A percentile compares a stretch with the other conserved stretches of the same genome.
phyloP scores from a whole-genome alignment of 2,888 invertebrate species.

The Leptopterna dolabrata region DNA sequence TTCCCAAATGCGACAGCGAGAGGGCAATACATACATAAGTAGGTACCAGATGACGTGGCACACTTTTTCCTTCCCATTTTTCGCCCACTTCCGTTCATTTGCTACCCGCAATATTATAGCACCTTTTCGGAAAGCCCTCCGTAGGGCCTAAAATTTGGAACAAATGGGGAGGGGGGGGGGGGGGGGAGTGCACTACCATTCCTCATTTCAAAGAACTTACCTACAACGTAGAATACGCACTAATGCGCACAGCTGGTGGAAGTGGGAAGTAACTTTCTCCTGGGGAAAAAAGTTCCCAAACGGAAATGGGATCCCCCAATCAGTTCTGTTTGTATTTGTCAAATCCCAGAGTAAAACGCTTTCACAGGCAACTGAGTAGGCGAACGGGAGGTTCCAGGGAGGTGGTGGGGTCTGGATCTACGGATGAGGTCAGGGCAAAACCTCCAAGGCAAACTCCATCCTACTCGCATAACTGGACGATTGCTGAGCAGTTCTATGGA shows the following conservation, averaged over 20 bases:
- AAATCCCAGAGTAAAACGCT: slow-evolving; percentile 11
- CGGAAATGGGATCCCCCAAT: background rate
- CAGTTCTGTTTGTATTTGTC: slow-evolving; percentile 1
- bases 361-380: slow-evolving; percentile 5
- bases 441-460: slow-evolving; percentile 37
- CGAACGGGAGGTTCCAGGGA: background rate
- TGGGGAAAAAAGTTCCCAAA: background rate
- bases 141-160: too few species aligned
- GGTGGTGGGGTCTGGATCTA: too few species aligned
- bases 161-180: too few species aligned
- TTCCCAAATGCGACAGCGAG: too few species aligned
- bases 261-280: background rate
- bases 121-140: too few species aligned
- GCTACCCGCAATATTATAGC: too few species aligned
- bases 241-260: background rate
- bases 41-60: too few species aligned
- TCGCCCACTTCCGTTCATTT: too few species aligned
- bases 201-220: background rate
- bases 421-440: slow-evolving; percentile 33
- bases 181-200: too few species aligned
- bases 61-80: too few species aligned
- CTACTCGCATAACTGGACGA: slow-evolving; percentile 32
- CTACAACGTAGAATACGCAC: background rate
- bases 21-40: too few species aligned
- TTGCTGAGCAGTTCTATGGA: background rate